Evolutionary conservation across 92 coral and sea anemone genomes (phyloP).

Genomic region (Hydrozoanthus gracilis): DNA sequence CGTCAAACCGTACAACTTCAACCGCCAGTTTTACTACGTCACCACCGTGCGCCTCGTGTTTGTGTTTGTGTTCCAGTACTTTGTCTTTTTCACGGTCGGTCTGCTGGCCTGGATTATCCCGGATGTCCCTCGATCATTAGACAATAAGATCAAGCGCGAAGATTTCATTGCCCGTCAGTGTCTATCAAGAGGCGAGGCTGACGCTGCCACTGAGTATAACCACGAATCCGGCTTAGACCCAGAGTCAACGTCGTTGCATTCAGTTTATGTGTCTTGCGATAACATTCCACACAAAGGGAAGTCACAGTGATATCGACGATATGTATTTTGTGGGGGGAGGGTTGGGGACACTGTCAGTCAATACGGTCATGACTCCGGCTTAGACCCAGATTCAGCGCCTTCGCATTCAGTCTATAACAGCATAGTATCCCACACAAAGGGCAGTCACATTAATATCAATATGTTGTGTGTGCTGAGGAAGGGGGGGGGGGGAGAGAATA

Average conservation of each 20-base stretch:
- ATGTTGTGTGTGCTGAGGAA: neutral
- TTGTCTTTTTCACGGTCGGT: constrained; percentile 87
- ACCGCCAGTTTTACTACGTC: constrained; percentile 90
- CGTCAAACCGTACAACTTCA: constrained; percentile 80
- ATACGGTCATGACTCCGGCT: constrained; percentile 38
- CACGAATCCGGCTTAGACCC: constrained; percentile 23
- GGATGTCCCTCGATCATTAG: constrained; percentile 89
- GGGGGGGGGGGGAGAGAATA: too few species aligned
- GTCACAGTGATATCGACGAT: neutral
- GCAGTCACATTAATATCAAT: neutral
- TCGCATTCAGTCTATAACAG: constrained; percentile 67
- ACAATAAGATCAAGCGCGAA: constrained; percentile 89
- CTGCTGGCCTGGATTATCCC: constrained; percentile 93
- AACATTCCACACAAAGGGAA: constrained; percentile 47
- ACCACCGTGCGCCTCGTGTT: constrained; percentile 85
- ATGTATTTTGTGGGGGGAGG: neutral
- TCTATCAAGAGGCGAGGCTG: constrained; percentile 78
- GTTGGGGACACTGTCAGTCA: constrained; percentile 63
- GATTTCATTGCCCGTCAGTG: constrained; percentile 87
- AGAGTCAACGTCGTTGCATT: constrained; percentile 51
- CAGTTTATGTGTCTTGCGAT: constrained; percentile 78
- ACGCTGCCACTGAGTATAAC: constrained; percentile 66
- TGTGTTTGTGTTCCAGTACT: constrained; percentile 89
- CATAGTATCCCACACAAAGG: constrained; percentile 51
- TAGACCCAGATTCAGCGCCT: constrained; percentile 39